Conservation (phyloP, 1,140 invertebrate species). For the Geopemphigus sp. region DNA sequence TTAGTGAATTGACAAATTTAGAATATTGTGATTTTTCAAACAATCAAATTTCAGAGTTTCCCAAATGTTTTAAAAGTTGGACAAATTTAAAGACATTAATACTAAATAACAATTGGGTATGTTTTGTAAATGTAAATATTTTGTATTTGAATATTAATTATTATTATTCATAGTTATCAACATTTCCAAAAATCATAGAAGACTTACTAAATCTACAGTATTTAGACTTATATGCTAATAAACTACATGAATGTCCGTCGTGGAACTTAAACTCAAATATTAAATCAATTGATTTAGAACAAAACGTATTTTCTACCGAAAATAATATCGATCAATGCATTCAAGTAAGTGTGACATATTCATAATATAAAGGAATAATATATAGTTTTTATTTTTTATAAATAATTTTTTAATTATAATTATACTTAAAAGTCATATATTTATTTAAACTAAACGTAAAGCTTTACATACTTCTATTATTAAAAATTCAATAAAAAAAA, state of each 20-base stretch:
- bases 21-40: conserved; percentile 36
- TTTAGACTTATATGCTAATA: conserved; percentile 40
- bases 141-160: too few species aligned
- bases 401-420: too few species aligned
- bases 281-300: conserved; percentile 20
- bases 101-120: conserved; percentile 21
- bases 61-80: conserved; percentile 36
- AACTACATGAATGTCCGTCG: background rate
- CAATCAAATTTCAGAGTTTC: conserved; percentile 23
- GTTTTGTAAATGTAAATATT: too few species aligned
- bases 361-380: too few species aligned
- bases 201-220: background rate
- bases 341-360: background rate
- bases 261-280: conserved; percentile 21
- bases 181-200: conserved; percentile 28
- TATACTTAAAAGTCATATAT: too few species aligned
- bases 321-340: background rate
- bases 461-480: too few species aligned
- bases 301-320: conserved; percentile 21
- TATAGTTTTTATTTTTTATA: too few species aligned
- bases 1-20: conserved; percentile 21
- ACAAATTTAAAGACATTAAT: conserved; percentile 28
- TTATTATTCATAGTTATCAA: conserved; percentile 2
- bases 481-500: too few species aligned
- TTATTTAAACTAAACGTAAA: too few species aligned